Evolutionary conservation across 1,140 invertebrate species (phyloP), one percentile per base, ranked within the genome.

Genomic region (Papilio aristodemus): DNA sequence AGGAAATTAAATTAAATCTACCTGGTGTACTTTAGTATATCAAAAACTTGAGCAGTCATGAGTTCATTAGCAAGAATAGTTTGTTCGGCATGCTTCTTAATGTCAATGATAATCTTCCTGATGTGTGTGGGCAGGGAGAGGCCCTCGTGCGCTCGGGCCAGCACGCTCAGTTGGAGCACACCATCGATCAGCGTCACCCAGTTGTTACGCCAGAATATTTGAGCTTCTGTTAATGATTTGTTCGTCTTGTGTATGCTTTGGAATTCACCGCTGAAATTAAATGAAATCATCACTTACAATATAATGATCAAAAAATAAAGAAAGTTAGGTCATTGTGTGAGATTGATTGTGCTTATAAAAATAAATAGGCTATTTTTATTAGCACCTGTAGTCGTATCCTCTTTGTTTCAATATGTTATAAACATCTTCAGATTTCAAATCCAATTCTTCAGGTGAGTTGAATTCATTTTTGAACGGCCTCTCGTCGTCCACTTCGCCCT

Each of bases 181-280:
- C 75, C 78, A 59, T 84, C 80, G 0, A 84, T 67, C 0, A 79
- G 39, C 13, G 82, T 81, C 0, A 82, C 77, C 82, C 82, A 84
- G 57, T 84, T 82, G 19, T 76, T 60, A 38, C 71, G 68, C 80
- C 78, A 84, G 11, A 67, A 22, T 27, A 84, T 39, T 27, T 76
- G 57, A 11, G 77, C 82, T 67, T 74, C 57, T 5, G 72, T 68
- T 14, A 80, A 38, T 8, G 77, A 68, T 17, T 69, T 27, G 59
- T 82, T 77, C 0, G 71, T 58, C n/a, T 66, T 75, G 10, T 72
- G 58, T 62, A 84, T 80, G 54, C 74, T 77, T 17, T 70, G 70
- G n/a, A 81, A 84, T 10, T 76, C 73, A 13, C 46, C 72, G 9
- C 82, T 84, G 37, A 74, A 78, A 66, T 22, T 59, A 57, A 37